Evolutionary conservation across 2,797 vertebrate genomes (phyloP).

Genomic region (Mastacembelus armatus): DNA sequence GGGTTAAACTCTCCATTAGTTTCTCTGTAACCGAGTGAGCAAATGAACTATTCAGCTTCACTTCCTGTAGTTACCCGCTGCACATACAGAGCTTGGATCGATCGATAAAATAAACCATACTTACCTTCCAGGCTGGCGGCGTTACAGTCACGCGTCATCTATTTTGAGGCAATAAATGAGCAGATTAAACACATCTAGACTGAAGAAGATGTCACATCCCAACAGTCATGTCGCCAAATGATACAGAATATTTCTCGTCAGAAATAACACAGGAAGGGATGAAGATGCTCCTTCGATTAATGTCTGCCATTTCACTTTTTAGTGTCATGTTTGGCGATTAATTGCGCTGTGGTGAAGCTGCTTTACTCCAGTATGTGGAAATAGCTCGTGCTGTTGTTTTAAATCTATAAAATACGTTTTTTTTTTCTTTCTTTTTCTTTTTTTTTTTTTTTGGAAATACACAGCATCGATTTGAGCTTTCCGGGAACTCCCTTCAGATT

Average conservation of each 20-base stretch:
- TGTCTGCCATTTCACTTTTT: neutral
- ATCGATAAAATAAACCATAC: constrained; percentile 65
- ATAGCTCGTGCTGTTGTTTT: constrained; percentile 33
- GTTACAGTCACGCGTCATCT: constrained; percentile 46
- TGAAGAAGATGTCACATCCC: neutral
- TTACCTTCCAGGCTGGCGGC: constrained; percentile 67
- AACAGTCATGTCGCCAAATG: neutral
- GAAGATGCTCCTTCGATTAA: constrained; percentile 6
- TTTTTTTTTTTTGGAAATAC: constrained; percentile 55
- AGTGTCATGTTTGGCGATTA: constrained; percentile 17
- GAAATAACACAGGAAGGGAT: constrained; percentile 12
- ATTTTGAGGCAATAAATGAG: constrained; percentile 7
- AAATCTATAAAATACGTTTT: constrained; percentile 62
- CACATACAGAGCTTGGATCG: constrained; percentile 16
- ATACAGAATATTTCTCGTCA: constrained; percentile 20
- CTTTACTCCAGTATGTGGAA: neutral
- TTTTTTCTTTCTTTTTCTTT: no score
- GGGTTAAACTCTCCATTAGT: neutral
- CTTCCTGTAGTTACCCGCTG: constrained; percentile 2
- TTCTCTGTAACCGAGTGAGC: neutral
- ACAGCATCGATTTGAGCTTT: constrained; percentile 81
- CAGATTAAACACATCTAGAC: neutral
- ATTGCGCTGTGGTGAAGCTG: neutral
- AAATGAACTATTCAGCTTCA: neutral
- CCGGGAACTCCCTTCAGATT: constrained; percentile 82